Percentiles rank a stretch among this genome's conserved stretches.
phyloP scores from a whole-genome alignment of 2,113 vertebrate species.

The Dinomys branickii region DNA sequence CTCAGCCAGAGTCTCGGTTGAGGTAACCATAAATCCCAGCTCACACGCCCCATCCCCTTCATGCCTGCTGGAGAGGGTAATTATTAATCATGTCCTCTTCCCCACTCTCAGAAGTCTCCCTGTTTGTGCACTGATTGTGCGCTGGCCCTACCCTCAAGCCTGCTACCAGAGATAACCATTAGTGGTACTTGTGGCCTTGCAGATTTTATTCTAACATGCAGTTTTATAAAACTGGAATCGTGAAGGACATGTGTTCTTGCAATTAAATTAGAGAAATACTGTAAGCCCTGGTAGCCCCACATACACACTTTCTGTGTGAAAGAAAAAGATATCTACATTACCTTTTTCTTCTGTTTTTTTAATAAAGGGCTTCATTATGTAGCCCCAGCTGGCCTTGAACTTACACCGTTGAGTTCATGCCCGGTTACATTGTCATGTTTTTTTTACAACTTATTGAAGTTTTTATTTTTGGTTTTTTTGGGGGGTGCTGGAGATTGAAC shows the following conservation, averaged over 20 bases:
- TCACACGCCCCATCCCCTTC: constrained; percentile 24
- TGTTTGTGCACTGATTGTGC: constrained; percentile 48
- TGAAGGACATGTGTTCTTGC: neutral
- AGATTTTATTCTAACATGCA: constrained; percentile 49
- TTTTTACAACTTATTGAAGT: too few species aligned
- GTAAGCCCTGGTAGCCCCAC: neutral
- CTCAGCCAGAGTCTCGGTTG: neutral
- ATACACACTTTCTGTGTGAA: neutral
- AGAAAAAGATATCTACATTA: neutral
- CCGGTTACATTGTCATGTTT: neutral
- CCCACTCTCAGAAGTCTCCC: constrained; percentile 28
- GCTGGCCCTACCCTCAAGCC: constrained; percentile 18
- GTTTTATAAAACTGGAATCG: constrained; percentile 41
- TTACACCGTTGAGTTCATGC: neutral
- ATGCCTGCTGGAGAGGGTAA: neutral
- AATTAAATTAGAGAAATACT: constrained; percentile 51
- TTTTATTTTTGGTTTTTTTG: too few species aligned
- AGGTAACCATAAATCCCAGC: neutral
- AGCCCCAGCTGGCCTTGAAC: neutral
- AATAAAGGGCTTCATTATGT: neutral
- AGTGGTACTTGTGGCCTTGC: constrained; percentile 9
- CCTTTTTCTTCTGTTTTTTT: neutral
- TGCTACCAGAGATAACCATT: constrained; percentile 5
- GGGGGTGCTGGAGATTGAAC: too few species aligned
- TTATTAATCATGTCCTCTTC: constrained; percentile 52